Base-by-base conservation (phyloP, 2,797 vertebrate genomes). In the Anabacerthia variegaticeps region DNA sequence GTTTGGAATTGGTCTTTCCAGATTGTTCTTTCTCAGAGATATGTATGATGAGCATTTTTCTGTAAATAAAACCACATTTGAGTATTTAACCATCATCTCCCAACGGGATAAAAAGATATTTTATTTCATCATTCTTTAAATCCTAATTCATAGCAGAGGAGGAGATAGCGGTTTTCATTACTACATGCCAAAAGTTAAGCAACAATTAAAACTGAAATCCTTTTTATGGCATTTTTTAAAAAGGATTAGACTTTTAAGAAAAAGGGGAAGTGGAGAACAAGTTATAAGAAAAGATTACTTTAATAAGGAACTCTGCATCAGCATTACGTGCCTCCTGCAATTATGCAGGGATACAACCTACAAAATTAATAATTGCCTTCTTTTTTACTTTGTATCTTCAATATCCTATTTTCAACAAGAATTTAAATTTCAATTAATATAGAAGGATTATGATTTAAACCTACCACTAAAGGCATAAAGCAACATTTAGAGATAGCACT, bases 1-100 rank as follows among this genome's bases (percentile, higher is more conserved):
- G 83, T 30, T 96, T 97, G 74, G 85, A 96, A 37, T 21, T 63
- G 22, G 10, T 37, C 28, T n/a, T 92, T 65, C 22, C 89, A 77
- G 76, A 18, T 48, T 74, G 48, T 61, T 91, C 83, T 44, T 96
- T 95, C 54, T 88, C 68, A 93, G 72, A 93, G 34, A 98, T 92
- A 62, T 96, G 95, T 68, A 98, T 78, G 5, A 96, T 9, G 7
- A 98, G 90, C 16, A 61, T 69, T 94, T 74, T 96, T 68, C 98
- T 98, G 94, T 44, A 86, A 96, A 84, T 56, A 62, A 92, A 96
- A 7, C 0, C 7, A 30, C 34, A 85, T 9, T 20, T 43, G 7
- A 83, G 36, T 91, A 87, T 66, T 83, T 72, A 69, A 65, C 14
- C 54, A 77, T 14, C 39, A 77, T 34, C 27, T 88, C 43, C 67